Conservation (phyloP, 2,797 vertebrate genomes). For the Pantherophis alleghaniensis region DNA sequence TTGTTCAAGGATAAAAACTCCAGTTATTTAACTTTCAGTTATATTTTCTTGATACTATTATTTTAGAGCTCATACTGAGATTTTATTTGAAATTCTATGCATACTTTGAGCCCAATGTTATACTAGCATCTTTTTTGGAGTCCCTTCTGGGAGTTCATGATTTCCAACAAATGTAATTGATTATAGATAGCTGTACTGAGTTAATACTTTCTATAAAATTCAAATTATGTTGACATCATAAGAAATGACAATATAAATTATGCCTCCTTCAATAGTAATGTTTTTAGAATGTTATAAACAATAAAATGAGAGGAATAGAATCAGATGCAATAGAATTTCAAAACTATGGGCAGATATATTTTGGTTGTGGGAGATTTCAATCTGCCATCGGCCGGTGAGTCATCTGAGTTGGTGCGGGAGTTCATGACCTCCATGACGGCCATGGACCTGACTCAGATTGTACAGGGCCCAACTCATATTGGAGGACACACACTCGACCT, state of each 20-base stretch:
- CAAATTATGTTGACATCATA: background rate
- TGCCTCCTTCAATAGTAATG: background rate
- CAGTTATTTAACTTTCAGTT: background rate
- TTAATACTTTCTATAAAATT: background rate
- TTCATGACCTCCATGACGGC: no score
- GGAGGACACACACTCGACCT: no score
- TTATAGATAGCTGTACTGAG: background rate
- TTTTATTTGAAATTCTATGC: background rate
- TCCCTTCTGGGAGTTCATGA: accelerated
- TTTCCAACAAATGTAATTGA: background rate
- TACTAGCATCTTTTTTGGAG: accelerated
- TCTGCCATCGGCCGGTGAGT: no score
- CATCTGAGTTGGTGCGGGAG: no score
- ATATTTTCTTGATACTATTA: accelerated
- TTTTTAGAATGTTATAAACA: background rate
- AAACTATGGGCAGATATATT: background rate
- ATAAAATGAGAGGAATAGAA: background rate
- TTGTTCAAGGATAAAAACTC: background rate
- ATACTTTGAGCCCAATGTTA: background rate
- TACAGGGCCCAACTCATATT: no score
- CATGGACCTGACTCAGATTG: no score
- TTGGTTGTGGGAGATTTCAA: no score
- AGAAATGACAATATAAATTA: background rate
- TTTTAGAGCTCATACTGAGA: background rate
- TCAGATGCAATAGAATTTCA: background rate